Conservation (phyloP, 2,888 invertebrate species). For the Amphiduros pacificus region DNA sequence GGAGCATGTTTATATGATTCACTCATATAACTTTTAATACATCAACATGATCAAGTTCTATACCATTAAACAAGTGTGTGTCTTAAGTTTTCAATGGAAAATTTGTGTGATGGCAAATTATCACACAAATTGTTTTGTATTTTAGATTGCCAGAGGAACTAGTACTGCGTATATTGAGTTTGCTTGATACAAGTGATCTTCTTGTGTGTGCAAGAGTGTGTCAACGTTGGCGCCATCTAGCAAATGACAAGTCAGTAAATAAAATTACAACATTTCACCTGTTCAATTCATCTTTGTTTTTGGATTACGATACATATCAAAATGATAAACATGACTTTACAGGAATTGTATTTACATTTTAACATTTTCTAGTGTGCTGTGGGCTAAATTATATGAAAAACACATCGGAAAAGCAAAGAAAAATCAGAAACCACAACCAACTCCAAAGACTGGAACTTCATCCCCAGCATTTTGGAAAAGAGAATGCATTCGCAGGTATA, state of each 20-base stretch:
- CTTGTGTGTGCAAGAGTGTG: conserved; percentile 41
- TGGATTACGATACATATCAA: neutral
- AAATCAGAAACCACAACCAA: neutral
- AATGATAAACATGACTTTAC: neutral
- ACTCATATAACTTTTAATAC: too few relatives aligned
- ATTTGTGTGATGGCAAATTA: too few relatives aligned
- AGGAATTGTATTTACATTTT: neutral
- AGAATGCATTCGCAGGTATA: too few relatives aligned
- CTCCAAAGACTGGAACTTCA: too few relatives aligned
- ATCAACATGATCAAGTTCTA: too few relatives aligned
- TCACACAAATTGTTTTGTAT: too few relatives aligned
- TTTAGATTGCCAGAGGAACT: conserved; percentile 50
- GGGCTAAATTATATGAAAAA: neutral
- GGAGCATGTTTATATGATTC: too few relatives aligned
- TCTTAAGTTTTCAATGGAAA: too few relatives aligned
- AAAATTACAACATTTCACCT: neutral
- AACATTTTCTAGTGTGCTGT: neutral
- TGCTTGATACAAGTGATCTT: conserved; percentile 36
- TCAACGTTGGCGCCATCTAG: conserved; percentile 39
- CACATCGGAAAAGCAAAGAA: neutral
- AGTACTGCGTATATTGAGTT: conserved; percentile 38
- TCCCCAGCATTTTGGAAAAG: too few relatives aligned
- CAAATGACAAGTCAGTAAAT: conserved; percentile 45
- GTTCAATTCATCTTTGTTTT: neutral
- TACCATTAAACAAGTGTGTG: too few relatives aligned